Percentiles rank a stretch among this genome's conserved stretches.
Evolutionary conservation across 2,113 vertebrate genomes (phyloP).

Genomic region (Oceanites oceanicus): DNA sequence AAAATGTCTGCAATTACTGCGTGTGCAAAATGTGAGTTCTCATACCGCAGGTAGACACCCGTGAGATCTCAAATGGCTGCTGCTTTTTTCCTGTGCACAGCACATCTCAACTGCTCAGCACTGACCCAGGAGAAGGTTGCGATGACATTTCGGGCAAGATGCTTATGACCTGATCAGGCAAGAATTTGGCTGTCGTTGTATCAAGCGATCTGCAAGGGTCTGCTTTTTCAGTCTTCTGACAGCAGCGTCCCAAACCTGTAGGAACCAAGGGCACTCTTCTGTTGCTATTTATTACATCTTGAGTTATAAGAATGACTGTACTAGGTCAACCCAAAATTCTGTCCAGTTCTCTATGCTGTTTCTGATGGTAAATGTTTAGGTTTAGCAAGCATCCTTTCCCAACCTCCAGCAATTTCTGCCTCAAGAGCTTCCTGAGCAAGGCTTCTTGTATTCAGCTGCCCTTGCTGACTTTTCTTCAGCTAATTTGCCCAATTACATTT

Average conservation of each 20-base stretch:
- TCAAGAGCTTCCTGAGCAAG: background rate
- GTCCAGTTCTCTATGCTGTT: background rate
- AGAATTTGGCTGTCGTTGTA: background rate
- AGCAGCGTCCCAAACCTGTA: background rate
- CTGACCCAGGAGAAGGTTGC: background rate
- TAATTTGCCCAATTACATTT: background rate
- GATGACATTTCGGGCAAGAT: background rate
- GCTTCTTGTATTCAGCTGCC: background rate
- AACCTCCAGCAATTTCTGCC: background rate
- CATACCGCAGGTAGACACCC: background rate
- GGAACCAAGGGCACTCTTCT: background rate
- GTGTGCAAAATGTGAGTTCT: background rate
- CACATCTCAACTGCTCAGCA: background rate
- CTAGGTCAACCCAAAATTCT: background rate
- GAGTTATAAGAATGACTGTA: background rate
- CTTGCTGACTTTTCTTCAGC: background rate
- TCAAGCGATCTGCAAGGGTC: background rate
- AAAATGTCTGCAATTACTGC: background rate
- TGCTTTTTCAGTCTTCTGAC: background rate
- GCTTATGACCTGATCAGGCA: too few species aligned
- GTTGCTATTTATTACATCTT: background rate
- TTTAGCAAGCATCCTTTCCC: background rate
- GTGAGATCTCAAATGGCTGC: background rate
- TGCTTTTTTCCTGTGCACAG: background rate
- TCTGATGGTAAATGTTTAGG: background rate